phyloP scores from a whole-genome alignment of 2,113 vertebrate genomes.

The Bos indicus region DNA sequence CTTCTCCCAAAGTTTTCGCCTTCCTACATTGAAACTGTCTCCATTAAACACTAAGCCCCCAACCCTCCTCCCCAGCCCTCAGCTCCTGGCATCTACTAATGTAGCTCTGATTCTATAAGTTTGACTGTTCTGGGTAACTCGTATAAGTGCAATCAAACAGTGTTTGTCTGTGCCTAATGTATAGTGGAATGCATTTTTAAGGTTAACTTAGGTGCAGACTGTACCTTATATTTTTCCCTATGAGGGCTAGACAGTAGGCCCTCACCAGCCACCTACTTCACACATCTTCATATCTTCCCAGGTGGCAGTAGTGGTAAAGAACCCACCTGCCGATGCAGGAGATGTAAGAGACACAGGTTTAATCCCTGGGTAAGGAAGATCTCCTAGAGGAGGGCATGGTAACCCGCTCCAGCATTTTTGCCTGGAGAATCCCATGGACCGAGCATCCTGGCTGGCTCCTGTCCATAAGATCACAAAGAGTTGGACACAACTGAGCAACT shows the following conservation, averaged over 20 bases:
- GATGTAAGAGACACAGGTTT: neutral
- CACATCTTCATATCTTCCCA: neutral
- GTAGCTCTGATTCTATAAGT: neutral
- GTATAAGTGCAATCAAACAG: neutral
- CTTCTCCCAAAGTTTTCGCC: neutral
- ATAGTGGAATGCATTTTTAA: neutral
- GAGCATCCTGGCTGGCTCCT: neutral
- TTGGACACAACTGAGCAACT: accelerated
- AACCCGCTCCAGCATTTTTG: neutral
- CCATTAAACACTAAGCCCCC: neutral
- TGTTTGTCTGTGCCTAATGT: neutral
- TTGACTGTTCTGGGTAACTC: neutral
- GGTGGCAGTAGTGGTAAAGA: neutral
- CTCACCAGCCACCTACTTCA: neutral
- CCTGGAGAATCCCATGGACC: neutral
- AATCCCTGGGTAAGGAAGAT: neutral
- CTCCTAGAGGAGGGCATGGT: neutral
- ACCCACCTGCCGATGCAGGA: neutral
- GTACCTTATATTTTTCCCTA: neutral
- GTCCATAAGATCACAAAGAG: neutral
- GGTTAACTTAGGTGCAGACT: neutral
- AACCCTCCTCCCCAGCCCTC: neutral
- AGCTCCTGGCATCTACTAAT: neutral
- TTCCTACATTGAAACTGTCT: neutral
- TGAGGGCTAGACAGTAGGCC: neutral